Base-by-base conservation (phyloP, 2,113 vertebrate species). In the Rhynchopsitta pachyrhyncha region DNA sequence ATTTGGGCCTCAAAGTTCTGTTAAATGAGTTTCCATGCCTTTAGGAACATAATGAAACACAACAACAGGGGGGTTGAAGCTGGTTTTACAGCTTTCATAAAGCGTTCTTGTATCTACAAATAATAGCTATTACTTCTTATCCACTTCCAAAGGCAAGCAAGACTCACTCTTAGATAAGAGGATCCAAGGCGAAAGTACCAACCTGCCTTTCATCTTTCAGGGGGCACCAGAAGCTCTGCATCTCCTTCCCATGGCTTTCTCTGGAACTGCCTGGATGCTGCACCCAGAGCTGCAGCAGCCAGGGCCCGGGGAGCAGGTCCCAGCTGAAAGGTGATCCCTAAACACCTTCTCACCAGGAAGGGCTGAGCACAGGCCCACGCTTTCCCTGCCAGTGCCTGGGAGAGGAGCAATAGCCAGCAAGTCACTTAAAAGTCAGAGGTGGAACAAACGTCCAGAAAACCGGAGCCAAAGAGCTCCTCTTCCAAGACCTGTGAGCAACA, bases 331-430 rank as follows among this genome's bases (percentile, higher is more conserved):
- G 53, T 8, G 47, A 33, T 12, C 53, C 17, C 6, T 9, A 39
- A 55, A 52, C 33, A 27, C 49, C 29, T 13, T 7, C 35, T 22
- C 17, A 52, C 53, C 3, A 0, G 89, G 44, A 68, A 47, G 70
- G 44, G 3, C 33, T 11, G 47, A n/a, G 7, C 60, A 29, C 0
- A 1, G 41, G 13, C 50, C 53, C 9, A 4, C 9, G 0, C 1
- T 52, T 17, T n/a, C 71, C 17, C 33, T 47, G 6, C 31, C 18
- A 10, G 31, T 12, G 35, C 11, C 37, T 0, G 0, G 19, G 35
- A 8, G 33, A 39, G 15, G 9, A 53, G 33, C 17, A 59, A 29
- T 1, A 20, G 44, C 39, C 20, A 14, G 5, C 19, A 16, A 53
- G 23, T 29, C 17, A 9, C 7, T 37, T 11, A 10, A 23, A n/a